Evolutionary conservation across 2,888 invertebrate species (phyloP), one percentile per base, ranked within the genome.

Genomic region (Netelia virgata): DNA sequence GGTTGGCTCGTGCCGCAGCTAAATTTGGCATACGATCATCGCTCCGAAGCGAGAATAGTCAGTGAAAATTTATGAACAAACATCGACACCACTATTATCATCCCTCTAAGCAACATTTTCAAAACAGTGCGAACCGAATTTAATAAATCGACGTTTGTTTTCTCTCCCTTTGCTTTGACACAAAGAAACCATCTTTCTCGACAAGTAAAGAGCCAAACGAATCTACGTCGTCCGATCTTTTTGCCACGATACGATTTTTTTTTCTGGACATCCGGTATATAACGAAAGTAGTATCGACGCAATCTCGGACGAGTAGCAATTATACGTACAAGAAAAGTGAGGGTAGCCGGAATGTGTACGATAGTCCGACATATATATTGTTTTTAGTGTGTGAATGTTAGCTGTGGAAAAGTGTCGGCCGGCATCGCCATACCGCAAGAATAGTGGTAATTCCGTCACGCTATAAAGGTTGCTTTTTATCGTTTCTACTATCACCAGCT

Each of bases 381-480:
- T 73, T 55, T 66, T 53, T 47, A 64, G 43, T 53, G 82, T 80
- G 80, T 78, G 75, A 85, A 85, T 77, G 78, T 82, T 81, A 75
- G 87, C 66, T 66, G 73, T 50, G 70, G 75, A 73, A 85, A 78
- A 14, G 85, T 78, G 70, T 63, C 74, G 69, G 79, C 68, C 63
- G 88, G 87, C 86, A 85, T 85, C 82, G 9, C 16, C 57, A 57
- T 47, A 68, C 41, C 20, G 66, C 66, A 66, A 64, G 89, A 88
- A 91, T 91, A 89, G 88, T 88, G 89, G 91, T 91, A 91, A 92
- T 92, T 92, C 89, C 91, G 90, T 90, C 91, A 91, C 90, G 89
- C 90, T 89, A 90, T 92, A 92, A 92, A 92, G 90, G 90, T 91
- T 91, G 88, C 90, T 91, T 91, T 92, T 92, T 92, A 92, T 92